A percentile compares a stretch with the other conserved stretches of the same genome.
Evolutionary conservation across 2,888 invertebrate genomes (phyloP).

Genomic region (Cantharis rufa): DNA sequence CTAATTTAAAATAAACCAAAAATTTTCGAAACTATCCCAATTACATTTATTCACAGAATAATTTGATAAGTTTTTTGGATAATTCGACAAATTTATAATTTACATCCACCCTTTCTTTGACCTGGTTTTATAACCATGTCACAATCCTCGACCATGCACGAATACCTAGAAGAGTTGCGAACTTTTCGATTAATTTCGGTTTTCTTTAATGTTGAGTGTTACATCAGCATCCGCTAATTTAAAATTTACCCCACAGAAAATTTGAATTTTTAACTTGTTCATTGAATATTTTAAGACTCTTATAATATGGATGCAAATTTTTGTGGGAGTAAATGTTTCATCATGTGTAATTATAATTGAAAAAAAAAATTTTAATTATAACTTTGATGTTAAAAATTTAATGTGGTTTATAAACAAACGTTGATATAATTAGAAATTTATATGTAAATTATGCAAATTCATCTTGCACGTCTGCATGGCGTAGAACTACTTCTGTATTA

Average conservation of each 20-base stretch:
- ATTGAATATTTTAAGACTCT: not conserved
- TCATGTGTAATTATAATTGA: not conserved
- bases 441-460: not conserved
- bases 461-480: not conserved
- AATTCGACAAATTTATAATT: not conserved
- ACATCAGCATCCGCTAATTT: not conserved
- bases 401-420: not conserved
- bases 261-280: not conserved
- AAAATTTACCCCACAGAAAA: not conserved
- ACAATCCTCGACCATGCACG: slow-evolving; percentile 2
- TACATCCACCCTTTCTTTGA: slow-evolving; percentile 22
- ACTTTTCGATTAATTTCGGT: slow-evolving; percentile 12
- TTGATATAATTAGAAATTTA: slow-evolving; percentile 1
- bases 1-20: not conserved
- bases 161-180: not conserved
- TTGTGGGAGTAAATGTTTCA: not conserved
- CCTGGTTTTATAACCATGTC: slow-evolving; percentile 18
- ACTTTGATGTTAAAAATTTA: not conserved
- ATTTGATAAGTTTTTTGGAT: not conserved
- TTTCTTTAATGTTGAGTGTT: not conserved
- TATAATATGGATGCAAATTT: not conserved
- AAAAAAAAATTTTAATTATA: not conserved
- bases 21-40: not conserved
- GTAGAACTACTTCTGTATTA: not conserved
- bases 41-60: not conserved